Percentiles rank a stretch among this genome's conserved stretches.
Evolutionary conservation across 1,140 invertebrate species (phyloP).

Genomic region (Copidosoma floridanum): DNA sequence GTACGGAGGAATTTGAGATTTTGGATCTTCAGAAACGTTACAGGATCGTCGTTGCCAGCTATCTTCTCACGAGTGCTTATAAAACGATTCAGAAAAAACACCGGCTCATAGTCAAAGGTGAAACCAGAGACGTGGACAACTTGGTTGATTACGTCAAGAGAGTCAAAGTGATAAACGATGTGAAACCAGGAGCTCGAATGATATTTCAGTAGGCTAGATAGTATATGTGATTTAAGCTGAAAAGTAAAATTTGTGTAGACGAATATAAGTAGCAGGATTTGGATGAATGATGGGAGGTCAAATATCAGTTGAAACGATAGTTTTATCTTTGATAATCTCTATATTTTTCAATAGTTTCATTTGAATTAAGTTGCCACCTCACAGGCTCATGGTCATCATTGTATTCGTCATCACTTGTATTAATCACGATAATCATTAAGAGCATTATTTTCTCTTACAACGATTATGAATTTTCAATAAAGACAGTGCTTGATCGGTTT

Average conservation of each 20-base stretch:
- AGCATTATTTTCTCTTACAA: too few relatives aligned
- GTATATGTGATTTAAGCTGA: neutral
- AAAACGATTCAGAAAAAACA: constrained; percentile 30
- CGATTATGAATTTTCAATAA: too few relatives aligned
- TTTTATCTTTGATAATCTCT: too few relatives aligned
- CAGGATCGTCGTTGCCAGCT: constrained; percentile 62
- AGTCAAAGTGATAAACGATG: constrained; percentile 2
- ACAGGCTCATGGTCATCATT: too few relatives aligned
- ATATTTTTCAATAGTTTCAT: too few relatives aligned
- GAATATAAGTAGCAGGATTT: too few relatives aligned
- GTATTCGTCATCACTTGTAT: too few relatives aligned
- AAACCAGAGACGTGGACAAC: constrained; percentile 31
- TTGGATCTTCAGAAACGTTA: constrained; percentile 60
- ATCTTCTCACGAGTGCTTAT: constrained; percentile 64
- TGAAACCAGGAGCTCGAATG: constrained; percentile 3
- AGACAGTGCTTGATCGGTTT: too few relatives aligned
- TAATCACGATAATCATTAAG: too few relatives aligned
- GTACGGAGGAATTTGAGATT: constrained; percentile 40
- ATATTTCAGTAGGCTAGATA: neutral
- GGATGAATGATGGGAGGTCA: too few relatives aligned
- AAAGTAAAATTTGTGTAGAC: neutral
- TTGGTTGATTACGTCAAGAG: constrained; percentile 35
- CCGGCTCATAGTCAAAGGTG: constrained; percentile 32
- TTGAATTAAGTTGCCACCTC: too few relatives aligned
- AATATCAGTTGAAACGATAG: too few relatives aligned